Percentiles rank a stretch among this genome's conserved stretches.
Conservation (phyloP, 2,797 vertebrate species). For the Holocentrus rufus region DNA sequence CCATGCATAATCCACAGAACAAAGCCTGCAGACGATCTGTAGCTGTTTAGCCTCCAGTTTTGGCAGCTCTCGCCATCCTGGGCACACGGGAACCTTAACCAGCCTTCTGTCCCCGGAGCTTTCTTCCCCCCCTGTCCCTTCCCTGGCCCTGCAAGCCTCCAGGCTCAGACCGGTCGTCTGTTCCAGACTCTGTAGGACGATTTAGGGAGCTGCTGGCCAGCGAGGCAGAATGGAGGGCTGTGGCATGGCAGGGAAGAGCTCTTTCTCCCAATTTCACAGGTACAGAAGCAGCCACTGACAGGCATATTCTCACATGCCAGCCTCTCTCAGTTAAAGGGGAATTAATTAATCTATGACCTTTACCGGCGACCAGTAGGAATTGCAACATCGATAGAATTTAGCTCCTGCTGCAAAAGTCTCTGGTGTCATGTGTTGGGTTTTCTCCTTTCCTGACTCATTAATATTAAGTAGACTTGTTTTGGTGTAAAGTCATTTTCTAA, state of each 20-base stretch:
- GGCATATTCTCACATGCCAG: constrained; percentile 46
- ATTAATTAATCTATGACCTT: constrained; percentile 39
- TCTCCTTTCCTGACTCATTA: neutral
- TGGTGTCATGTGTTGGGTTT: neutral
- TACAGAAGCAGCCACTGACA: constrained; percentile 37
- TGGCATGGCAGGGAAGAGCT: constrained; percentile 45
- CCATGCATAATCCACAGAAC: constrained; percentile 47
- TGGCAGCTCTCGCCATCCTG: constrained; percentile 43
- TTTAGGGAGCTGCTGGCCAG: constrained; percentile 55
- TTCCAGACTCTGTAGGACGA: constrained; percentile 53
- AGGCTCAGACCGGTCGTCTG: constrained; percentile 50
- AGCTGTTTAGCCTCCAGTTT: constrained; percentile 39
- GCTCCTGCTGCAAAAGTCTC: constrained; percentile 9
- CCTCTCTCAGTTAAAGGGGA: constrained; percentile 44
- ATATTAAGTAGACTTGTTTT: too few relatives aligned
- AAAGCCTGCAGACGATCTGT: constrained; percentile 54
- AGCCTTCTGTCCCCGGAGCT: constrained; percentile 45
- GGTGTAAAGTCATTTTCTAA: too few relatives aligned
- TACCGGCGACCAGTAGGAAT: constrained; percentile 19
- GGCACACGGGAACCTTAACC: constrained; percentile 28
- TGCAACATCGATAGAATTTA: constrained; percentile 8
- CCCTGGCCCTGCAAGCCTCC: constrained; percentile 22
- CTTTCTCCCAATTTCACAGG: constrained; percentile 63
- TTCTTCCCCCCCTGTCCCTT: constrained; percentile 15
- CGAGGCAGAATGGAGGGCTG: constrained; percentile 67